Percentiles rank a stretch among this genome's conserved stretches.
Evolutionary conservation across 2,888 invertebrate genomes (phyloP).

Genomic region (Lamproptera curius): DNA sequence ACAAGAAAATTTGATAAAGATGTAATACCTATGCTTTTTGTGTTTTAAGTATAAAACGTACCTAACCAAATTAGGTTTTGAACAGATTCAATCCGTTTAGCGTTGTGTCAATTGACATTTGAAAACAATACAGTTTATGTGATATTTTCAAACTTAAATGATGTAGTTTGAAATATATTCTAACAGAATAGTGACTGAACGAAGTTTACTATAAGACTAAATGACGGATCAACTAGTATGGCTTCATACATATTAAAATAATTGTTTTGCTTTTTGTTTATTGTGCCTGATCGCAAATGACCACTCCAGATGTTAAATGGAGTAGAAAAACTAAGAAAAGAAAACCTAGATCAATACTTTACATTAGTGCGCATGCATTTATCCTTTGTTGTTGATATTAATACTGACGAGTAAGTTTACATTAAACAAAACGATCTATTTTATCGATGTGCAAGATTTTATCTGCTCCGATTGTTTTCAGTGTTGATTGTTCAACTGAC

Average conservation of each 20-base stretch:
- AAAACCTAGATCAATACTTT: slow-evolving; percentile 91
- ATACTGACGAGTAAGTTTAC: slow-evolving; percentile 86
- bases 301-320: slow-evolving; percentile 76
- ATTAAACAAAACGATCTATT: slow-evolving; percentile 14
- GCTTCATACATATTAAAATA: too few species aligned
- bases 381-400: slow-evolving; percentile 92
- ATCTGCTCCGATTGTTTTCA: slow-evolving; percentile 46
- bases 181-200: too few species aligned
- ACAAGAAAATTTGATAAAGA: too few species aligned
- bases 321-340: slow-evolving; percentile 85
- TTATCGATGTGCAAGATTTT: slow-evolving; percentile 10
- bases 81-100: slow-evolving; percentile 7
- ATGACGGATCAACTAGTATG: too few species aligned
- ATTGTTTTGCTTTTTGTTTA: slow-evolving; percentile 19
- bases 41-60: too few species aligned
- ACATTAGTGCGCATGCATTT: slow-evolving; percentile 95
- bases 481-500: slow-evolving; percentile 86
- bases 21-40: too few species aligned
- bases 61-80: slow-evolving; percentile 3
- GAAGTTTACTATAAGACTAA: too few species aligned
- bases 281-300: slow-evolving; percentile 41
- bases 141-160: too few species aligned
- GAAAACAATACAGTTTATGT: slow-evolving; percentile 45
- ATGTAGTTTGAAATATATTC: too few species aligned
- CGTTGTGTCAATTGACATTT: slow-evolving; percentile 39